Evolutionary conservation across 1,140 invertebrate genomes (phyloP), one percentile per base, ranked within the genome.

Genomic region (Camponotus pennsylvanicus): DNA sequence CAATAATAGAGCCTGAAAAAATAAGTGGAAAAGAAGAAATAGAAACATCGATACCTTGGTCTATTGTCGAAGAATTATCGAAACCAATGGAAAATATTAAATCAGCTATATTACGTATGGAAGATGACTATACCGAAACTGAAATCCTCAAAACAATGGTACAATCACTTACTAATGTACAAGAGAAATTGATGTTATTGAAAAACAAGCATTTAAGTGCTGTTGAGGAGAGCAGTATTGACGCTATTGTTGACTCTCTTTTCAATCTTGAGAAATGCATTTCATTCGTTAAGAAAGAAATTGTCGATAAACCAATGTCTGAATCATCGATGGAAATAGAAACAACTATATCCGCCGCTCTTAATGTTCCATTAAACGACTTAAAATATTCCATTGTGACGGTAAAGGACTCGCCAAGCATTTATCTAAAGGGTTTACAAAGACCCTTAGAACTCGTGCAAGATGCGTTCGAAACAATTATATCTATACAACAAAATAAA

Each of bases 201-300:
- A 75, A 85, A 86, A 57, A 92, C 32, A 82, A 82, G 18, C 55
- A 55, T 7, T 37, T 87, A n/a, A 70, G 2, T 2, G 13, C n/a
- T n/a, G 42, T 42, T 5, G 77, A 87, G 4, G 67, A 91, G 3
- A 79, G 40, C 9, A 73, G n/a, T 40, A 73, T 91, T 2, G 86
- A 92, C 13, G 69, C 83, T 6, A 86, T 92, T 7, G 84, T 90
- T 0, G 88, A 92, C 1, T 90, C 91, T 0, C 57, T 92, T 21
- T 91, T 70, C 1, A 89, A 92, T 21, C 64, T 92, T 4, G 91
- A 92, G 8, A 87, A 83, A 45, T 75, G 61, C n/a, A 90, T 92
- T 69, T 92, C 95, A 71, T 92, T 96, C 55, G 80, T 94, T 0
- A 93, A 96, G 86, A 90, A 92, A 84, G 70, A 92, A 87, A 67